Base-by-base conservation (phyloP, 2,888 invertebrate species). In the Entomobrya proxima region DNA sequence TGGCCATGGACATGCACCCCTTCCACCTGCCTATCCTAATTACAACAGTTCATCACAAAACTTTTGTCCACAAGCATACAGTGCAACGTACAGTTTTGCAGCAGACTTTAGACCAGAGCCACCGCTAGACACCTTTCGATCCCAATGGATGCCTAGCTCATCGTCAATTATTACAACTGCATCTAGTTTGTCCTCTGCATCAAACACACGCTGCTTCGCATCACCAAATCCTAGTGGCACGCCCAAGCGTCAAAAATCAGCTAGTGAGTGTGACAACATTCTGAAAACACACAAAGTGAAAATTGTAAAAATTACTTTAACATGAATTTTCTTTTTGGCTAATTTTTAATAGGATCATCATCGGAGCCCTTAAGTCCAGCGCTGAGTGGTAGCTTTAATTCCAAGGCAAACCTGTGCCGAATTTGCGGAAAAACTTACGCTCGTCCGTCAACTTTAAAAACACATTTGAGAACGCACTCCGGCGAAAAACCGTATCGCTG, bases 351-450 rank as follows among this genome's bases (percentile, higher is more conserved):
- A 90, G 90, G 87, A 67, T 89, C 90, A 64, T 89, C 90, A 55
- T 74, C 90, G 75, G 85, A 89, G 74, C 81, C 87, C 80, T 35
- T 86, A 64, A 89, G 90, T 85, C 88, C 90, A 83, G 75, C 89
- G 52, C 77, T 87, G 72, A 78, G 90, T 32, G 80, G 76, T 4
- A 35, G 44, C 30, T 64, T 21, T 30, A 32, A 40, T 9, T 87
- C 89, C 3, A 91, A 91, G 75, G 96, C 96, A 0, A 98, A 98
- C 92, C 94, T 98, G 50, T 98, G 98, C 91, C 94, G 97, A 35
- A 96, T 98, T 88, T 98, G 98, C 91, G 98, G 98, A 15, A 98
- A 98, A 93, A 98, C 98, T 0, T 97, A 98, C 92, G 98, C 98
- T 0, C 93, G 98, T 3, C 98, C 98, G 0, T 98, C 97, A 92